A percentile compares a stretch with the other conserved stretches of the same genome.
Conservation (phyloP, 2,113 vertebrate genomes). For the Colossoma macropomum region DNA sequence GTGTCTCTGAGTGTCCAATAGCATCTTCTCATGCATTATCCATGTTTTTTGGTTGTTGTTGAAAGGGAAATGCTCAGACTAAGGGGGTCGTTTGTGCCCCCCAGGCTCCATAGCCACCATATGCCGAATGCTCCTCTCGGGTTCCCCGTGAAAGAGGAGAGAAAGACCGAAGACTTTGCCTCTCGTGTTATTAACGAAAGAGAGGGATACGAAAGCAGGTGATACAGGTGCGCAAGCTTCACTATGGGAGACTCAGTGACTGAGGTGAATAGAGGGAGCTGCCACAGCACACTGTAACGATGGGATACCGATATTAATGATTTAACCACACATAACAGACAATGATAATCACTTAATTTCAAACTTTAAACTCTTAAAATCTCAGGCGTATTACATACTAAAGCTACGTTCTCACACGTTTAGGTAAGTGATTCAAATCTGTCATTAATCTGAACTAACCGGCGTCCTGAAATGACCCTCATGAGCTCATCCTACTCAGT, state of each 20-base stretch:
- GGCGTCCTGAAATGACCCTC: no score
- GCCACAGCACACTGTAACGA: not conserved
- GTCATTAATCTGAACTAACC: no score
- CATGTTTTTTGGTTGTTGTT: constrained; percentile 39
- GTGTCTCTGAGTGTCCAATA: constrained; percentile 20
- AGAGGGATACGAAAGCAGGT: not conserved
- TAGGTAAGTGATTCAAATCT: no score
- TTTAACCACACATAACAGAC: no score
- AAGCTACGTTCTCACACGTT: no score
- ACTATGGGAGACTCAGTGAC: not conserved
- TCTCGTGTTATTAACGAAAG: constrained; percentile 14
- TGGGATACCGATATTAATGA: no score
- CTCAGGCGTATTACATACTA: no score
- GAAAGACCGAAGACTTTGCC: not conserved
- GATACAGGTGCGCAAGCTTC: not conserved
- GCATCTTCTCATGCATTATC: constrained; percentile 53
- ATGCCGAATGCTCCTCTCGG: constrained; percentile 51
- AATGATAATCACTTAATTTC: no score
- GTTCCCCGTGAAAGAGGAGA: constrained; percentile 33
- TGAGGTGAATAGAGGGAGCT: not conserved
- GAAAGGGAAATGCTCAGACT: constrained; percentile 42
- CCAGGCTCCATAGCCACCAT: constrained; percentile 52
- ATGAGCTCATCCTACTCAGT: no score
- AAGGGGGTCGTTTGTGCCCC: constrained; percentile 41
- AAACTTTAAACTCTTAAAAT: no score